Evolutionary conservation across 1,140 invertebrate species (phyloP).

Genomic region (Meloidogyne hapla): DNA sequence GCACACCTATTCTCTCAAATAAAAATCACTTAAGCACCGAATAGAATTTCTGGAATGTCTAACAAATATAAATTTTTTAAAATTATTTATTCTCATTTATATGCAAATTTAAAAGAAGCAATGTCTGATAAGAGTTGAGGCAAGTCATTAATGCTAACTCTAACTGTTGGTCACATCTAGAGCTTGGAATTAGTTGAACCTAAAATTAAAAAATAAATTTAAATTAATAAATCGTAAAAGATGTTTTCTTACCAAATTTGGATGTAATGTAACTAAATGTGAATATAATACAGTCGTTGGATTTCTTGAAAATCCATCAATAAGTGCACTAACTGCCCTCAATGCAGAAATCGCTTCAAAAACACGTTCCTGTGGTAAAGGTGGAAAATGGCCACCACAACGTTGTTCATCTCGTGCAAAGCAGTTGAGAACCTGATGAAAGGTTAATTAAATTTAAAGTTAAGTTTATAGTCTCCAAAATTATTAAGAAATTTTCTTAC

Average conservation of each 20-base stretch:
- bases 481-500: constrained; percentile 18
- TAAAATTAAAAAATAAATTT: neutral
- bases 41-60: neutral
- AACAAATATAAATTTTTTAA: neutral
- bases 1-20: too few relatives aligned
- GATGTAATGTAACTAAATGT: constrained; percentile 52
- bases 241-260: constrained; percentile 48
- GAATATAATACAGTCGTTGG: constrained; percentile 47
- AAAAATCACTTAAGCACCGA: too few relatives aligned
- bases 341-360: constrained; percentile 57
- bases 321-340: constrained; percentile 49
- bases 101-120: constrained; percentile 47
- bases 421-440: constrained; percentile 49
- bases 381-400: constrained; percentile 43
- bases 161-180: constrained; percentile 50
- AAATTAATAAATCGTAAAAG: neutral
- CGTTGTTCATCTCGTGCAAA: constrained; percentile 55
- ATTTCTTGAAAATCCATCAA: constrained; percentile 52
- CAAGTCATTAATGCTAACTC: constrained; percentile 48
- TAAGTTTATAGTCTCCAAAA: too few relatives aligned
- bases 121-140: constrained; percentile 55
- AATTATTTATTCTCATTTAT: constrained; percentile 28
- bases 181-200: constrained; percentile 54
- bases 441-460: too few relatives aligned
- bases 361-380: constrained; percentile 56